Conservation (phyloP, 1,140 invertebrate genomes). For the Scaptomyza graminum region DNA sequence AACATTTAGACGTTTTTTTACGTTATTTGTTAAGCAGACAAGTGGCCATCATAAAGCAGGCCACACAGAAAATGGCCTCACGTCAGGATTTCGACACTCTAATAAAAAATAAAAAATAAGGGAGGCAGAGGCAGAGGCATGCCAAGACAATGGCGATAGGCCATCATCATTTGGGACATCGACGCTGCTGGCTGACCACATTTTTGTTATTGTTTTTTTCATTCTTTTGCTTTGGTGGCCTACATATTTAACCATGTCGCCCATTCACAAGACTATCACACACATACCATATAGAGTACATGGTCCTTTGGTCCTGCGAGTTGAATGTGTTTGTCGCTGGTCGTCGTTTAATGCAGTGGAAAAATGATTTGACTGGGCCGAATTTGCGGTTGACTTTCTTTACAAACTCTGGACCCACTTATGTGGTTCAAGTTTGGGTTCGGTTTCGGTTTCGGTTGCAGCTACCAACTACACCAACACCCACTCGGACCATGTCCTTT, state of each 20-base stretch:
- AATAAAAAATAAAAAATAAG: slow-evolving; percentile 32
- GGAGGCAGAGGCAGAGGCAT: slow-evolving; percentile 2
- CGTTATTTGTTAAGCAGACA: slow-evolving; percentile 41
- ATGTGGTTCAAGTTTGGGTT: slow-evolving; percentile 27
- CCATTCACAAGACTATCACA: slow-evolving; percentile 20
- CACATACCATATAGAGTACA: neutral
- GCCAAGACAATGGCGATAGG: slow-evolving; percentile 46
- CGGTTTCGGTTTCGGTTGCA: slow-evolving; percentile 17
- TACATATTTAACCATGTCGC: slow-evolving; percentile 51
- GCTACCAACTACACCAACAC: neutral
- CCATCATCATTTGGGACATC: slow-evolving; percentile 52
- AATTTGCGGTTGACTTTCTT: slow-evolving; percentile 62
- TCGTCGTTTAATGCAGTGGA: slow-evolving; percentile 74
- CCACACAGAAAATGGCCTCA: slow-evolving; percentile 45
- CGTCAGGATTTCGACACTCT: slow-evolving; percentile 46
- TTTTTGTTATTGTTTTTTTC: no score
- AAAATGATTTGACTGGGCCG: slow-evolving; percentile 74
- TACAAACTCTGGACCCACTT: slow-evolving; percentile 44
- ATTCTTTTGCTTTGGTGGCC: slow-evolving; percentile 43
- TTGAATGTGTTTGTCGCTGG: slow-evolving; percentile 38
- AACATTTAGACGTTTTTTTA: slow-evolving; percentile 10
- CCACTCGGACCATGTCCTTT: slow-evolving; percentile 25
- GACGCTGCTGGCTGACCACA: slow-evolving; percentile 30
- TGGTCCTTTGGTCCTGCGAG: slow-evolving; percentile 12
- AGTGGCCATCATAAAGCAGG: slow-evolving; percentile 51